Conservation (phyloP, 2,797 vertebrate species). For the Fratercula arctica region DNA sequence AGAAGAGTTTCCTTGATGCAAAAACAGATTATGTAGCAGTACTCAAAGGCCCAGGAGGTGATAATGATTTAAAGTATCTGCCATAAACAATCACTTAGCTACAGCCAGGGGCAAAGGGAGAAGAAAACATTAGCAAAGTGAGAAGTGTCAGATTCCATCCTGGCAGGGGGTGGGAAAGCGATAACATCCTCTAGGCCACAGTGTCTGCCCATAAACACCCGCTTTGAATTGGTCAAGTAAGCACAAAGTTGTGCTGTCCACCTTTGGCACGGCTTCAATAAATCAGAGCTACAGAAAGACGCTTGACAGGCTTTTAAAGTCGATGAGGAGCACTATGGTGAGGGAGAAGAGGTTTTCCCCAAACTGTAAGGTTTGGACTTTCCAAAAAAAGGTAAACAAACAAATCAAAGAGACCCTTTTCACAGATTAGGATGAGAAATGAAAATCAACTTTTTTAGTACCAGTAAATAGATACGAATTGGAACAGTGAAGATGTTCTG, state of each 20-base stretch:
- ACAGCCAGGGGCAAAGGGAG: conserved; percentile 60
- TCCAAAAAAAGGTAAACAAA: neutral
- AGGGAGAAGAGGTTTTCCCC: neutral
- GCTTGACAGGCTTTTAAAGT: conserved; percentile 51
- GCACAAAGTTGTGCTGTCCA: conserved; percentile 22
- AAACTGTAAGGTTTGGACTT: neutral
- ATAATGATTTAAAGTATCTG: conserved; percentile 69
- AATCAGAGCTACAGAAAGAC: conserved; percentile 62
- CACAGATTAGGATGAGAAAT: neutral
- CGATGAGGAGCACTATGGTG: neutral
- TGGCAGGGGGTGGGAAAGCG: conserved; percentile 69
- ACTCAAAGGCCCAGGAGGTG: conserved; percentile 61
- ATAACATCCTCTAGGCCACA: conserved; percentile 65
- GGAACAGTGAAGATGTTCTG: neutral
- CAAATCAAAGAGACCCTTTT: neutral
- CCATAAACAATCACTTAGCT: conserved; percentile 72
- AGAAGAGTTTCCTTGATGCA: conserved; percentile 52
- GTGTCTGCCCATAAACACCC: conserved; percentile 50
- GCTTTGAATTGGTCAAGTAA: conserved; percentile 57
- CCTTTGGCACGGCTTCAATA: conserved; percentile 54
- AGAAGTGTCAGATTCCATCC: conserved; percentile 69
- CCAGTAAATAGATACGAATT: neutral
- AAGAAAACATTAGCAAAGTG: conserved; percentile 67
- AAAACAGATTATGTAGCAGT: conserved; percentile 1
- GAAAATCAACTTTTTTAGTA: neutral